These are phyloP conservation scores for Hyaena hyaena DNA, from an alignment of 2,113 vertebrate genomes.

Conservation along the genomic window DNA sequence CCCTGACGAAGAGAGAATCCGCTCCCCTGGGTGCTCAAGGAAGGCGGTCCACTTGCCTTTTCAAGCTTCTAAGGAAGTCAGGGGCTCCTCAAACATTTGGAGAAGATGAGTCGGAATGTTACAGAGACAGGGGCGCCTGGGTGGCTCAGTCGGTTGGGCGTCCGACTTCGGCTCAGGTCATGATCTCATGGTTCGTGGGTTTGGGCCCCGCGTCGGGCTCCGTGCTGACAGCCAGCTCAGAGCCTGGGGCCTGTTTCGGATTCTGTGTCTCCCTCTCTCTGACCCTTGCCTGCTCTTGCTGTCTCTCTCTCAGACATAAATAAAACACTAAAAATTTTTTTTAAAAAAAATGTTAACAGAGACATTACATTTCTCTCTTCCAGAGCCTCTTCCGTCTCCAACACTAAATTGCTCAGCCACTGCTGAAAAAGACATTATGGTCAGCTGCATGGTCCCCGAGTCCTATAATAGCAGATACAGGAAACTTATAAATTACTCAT, in stretches of 20 bases:
- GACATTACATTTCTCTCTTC: neutral
- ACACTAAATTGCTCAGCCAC: rapidly evolving
- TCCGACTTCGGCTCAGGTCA: no score
- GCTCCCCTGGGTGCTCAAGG: neutral
- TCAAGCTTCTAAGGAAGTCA: neutral
- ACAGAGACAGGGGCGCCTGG: no score
- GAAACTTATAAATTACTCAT: rapidly evolving
- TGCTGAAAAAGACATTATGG: neutral
- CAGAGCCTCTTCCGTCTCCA: neutral
- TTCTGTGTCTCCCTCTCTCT: no score
- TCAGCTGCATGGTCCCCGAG: rapidly evolving
- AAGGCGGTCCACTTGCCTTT: neutral
- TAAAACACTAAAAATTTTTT: no score
- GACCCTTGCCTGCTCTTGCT: no score
- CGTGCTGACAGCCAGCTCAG: no score
- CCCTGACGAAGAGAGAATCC: neutral
- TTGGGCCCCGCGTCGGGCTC: no score
- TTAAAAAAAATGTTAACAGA: no score
- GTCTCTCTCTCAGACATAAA: no score
- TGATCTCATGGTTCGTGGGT: no score
- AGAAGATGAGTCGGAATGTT: neutral
- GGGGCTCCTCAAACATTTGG: neutral
- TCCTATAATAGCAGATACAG: rapidly evolving
- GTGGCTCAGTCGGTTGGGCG: no score
- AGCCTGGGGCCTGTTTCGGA: no score